phyloP scores from a whole-genome alignment of 2,888 invertebrate genomes.

The Sympetrum striolatum region DNA sequence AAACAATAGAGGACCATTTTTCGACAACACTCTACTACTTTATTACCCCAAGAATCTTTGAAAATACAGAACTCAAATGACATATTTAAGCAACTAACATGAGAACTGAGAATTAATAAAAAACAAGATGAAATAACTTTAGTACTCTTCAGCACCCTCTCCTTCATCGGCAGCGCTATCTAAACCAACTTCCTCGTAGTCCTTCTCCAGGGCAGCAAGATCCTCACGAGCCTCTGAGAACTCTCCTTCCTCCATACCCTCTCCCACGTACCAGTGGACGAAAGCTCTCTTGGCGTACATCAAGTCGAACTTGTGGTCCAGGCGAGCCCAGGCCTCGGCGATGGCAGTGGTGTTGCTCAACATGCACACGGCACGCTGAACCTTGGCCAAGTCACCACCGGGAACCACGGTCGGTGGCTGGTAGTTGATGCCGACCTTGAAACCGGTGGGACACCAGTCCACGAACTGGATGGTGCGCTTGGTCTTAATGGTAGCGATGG shows the following conservation, averaged over 20 bases:
- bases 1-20: too few species aligned
- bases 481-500: constrained; percentile 51
- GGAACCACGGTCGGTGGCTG: constrained; percentile 74
- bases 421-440: constrained; percentile 78
- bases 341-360: constrained; percentile 87
- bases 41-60: too few species aligned
- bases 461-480: constrained; percentile 61
- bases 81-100: too few species aligned
- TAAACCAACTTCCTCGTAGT: constrained; percentile 77
- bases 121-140: constrained; percentile 54
- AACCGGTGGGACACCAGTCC: constrained; percentile 64
- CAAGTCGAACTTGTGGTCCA: constrained; percentile 71
- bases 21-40: too few species aligned
- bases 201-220: constrained; percentile 74
- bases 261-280: constrained; percentile 71
- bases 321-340: constrained; percentile 82
- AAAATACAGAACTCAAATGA: too few species aligned
- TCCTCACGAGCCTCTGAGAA: constrained; percentile 83
- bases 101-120: too few species aligned
- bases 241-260: constrained; percentile 61
- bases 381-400: constrained; percentile 62
- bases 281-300: constrained; percentile 70
- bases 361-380: constrained; percentile 69
- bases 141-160: constrained; percentile 82
- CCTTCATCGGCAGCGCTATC: constrained; percentile 82